Conservation (phyloP, 2,888 invertebrate species). For the Cybosia mesomella region DNA sequence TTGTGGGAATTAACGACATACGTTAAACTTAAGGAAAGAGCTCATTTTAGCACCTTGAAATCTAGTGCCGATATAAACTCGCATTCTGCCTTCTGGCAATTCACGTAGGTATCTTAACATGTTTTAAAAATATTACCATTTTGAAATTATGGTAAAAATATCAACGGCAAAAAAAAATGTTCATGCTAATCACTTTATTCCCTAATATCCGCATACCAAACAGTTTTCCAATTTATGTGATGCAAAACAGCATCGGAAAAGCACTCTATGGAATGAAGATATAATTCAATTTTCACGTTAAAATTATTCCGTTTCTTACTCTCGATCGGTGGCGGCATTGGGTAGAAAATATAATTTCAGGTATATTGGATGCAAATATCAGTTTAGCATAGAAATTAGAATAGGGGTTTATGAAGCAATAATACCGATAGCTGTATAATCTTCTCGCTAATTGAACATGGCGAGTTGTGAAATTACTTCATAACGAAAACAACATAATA, state of each 20-base stretch:
- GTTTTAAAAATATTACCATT: too few relatives aligned
- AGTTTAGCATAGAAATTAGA: constrained; percentile 10
- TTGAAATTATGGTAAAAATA: too few relatives aligned
- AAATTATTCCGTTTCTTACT: constrained; percentile 39
- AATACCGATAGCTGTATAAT: neutral
- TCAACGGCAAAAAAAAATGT: too few relatives aligned
- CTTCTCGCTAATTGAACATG: neutral
- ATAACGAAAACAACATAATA: neutral
- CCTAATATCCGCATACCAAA: constrained; percentile 30
- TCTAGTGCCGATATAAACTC: too few relatives aligned
- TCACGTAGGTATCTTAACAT: too few relatives aligned
- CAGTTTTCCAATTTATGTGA: constrained; percentile 37
- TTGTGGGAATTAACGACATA: too few relatives aligned
- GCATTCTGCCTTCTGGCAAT: too few relatives aligned
- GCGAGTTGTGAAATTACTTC: neutral
- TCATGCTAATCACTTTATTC: neutral
- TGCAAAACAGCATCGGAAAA: constrained; percentile 38
- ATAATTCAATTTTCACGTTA: constrained; percentile 49
- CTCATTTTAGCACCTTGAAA: too few relatives aligned
- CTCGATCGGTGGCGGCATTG: constrained; percentile 8
- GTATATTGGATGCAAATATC: constrained; percentile 3
- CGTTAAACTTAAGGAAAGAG: too few relatives aligned
- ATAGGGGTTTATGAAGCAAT: neutral
- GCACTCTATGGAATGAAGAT: constrained; percentile 48
- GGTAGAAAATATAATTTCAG: constrained; percentile 16